Base-by-base conservation (phyloP, 2,888 invertebrate genomes). In the Ferrisia virgata region DNA sequence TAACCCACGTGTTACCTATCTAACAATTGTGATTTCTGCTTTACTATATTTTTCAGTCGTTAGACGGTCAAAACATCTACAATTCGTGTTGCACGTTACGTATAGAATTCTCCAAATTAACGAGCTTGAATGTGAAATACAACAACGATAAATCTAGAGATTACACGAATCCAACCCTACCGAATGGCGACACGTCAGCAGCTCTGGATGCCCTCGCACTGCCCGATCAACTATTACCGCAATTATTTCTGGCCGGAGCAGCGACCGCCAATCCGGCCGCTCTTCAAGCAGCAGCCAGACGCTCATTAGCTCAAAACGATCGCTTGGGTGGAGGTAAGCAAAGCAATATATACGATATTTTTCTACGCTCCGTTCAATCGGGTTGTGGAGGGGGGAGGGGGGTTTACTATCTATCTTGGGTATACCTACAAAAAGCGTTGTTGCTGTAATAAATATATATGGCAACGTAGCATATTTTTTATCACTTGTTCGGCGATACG, bases 111-210 rank as follows among this genome's bases (percentile, higher is more conserved):
- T 98, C 98, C 87, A 99, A 99, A 91, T 93, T 99, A 93, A 95
- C 96, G 87, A 96, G 96, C 87, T 92, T 99, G 88, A 99, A 99
- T 90, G 99, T 99, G 87, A 98, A 98, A 90, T 99, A 98, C 92
- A 99, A 99, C 92, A 99, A 99, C 91, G 99, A 99, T 91, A 99
- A 99, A 91, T 98, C 97, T 86, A 92, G 99, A 86, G 99, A 99
- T 91, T 99, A 98, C 92, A 99, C 99, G 87, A 99, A 99, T 90
- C 99, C 99, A 82, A 95, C 94, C 89, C 92, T 99, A 89, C 99
- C 99, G 6, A 96, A 96, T 83, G 99, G 99, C 82, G 87, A 89
- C 88, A 86, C 86, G 79, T 11, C 86, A 53, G 86, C 88, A 33
- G 87, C 88, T 88, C 90, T 93, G 87, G 93, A 93, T 88, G 90